phyloP scores from a whole-genome alignment of 2,888 invertebrate species.

The Tinea trinotella region DNA sequence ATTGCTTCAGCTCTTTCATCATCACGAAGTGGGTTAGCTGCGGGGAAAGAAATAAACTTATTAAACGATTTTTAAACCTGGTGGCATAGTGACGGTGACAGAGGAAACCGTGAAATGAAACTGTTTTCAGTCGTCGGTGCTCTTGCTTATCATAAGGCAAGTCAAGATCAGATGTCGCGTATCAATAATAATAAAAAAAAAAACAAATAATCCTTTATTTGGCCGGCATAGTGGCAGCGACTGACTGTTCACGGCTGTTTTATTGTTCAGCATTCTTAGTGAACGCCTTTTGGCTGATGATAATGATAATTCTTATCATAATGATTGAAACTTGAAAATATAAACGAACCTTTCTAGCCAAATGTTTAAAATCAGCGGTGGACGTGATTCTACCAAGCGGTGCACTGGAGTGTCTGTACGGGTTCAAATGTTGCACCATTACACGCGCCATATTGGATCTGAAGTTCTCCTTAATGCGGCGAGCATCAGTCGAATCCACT shows the following conservation, averaged over 20 bases:
- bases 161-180: too few species aligned
- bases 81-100: too few species aligned
- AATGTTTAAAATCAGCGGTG: constrained; percentile 94
- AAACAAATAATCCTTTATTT: too few species aligned
- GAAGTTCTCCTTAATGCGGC: constrained; percentile 89
- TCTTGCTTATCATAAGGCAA: too few species aligned
- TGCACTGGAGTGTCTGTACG: constrained; percentile 89
- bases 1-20: constrained; percentile 94
- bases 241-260: not conserved
- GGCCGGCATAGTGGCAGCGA: too few species aligned
- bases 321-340: not conserved
- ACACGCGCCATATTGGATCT: constrained; percentile 83
- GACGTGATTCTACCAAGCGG: constrained; percentile 86
- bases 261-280: not conserved
- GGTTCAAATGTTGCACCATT: constrained; percentile 89
- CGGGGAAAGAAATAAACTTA: constrained; percentile 28
- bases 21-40: constrained; percentile 96
- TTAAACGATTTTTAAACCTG: too few species aligned
- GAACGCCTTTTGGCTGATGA: too few species aligned
- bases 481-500: constrained; percentile 65
- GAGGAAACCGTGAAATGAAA: too few species aligned
- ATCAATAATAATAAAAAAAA: too few species aligned
- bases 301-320: not conserved
- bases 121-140: too few species aligned
- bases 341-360: constrained; percentile 93